Evolutionary conservation across 1,140 invertebrate species (phyloP).

Genomic region (Zaprionus ornatus): DNA sequence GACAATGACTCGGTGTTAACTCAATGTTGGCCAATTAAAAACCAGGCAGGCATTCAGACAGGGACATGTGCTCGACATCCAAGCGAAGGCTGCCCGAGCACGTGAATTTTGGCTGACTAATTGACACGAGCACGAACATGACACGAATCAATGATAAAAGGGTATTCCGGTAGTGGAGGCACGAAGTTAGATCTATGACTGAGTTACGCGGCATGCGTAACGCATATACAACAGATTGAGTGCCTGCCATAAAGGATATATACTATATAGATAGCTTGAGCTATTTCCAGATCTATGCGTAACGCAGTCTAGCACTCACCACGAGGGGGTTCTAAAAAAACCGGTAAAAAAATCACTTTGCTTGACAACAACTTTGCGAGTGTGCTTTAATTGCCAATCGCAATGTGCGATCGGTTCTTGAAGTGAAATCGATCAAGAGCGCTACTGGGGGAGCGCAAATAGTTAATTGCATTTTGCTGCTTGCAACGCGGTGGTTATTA

Average conservation of each 20-base stretch:
- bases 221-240: not conserved
- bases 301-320: not conserved
- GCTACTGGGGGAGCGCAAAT: not conserved
- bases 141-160: not conserved
- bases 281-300: constrained; percentile 1
- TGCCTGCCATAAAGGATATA: not conserved
- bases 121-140: not conserved
- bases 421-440: constrained; percentile 27
- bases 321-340: not conserved
- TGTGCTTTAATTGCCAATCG: constrained; percentile 17
- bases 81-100: constrained; percentile 29
- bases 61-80: constrained; percentile 24
- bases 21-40: constrained; percentile 21
- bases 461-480: constrained; percentile 18
- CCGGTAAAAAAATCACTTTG: constrained; percentile 30
- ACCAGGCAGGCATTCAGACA: constrained; percentile 16
- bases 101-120: constrained; percentile 21
- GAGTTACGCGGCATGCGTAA: not conserved
- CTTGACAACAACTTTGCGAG: not conserved
- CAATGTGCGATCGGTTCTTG: constrained; percentile 15
- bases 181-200: not conserved
- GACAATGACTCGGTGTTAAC: constrained; percentile 15
- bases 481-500: constrained; percentile 16
- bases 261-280: not conserved
- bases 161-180: not conserved